Base-by-base conservation (phyloP, 2,888 invertebrate species). In the Lobophora halterata region DNA sequence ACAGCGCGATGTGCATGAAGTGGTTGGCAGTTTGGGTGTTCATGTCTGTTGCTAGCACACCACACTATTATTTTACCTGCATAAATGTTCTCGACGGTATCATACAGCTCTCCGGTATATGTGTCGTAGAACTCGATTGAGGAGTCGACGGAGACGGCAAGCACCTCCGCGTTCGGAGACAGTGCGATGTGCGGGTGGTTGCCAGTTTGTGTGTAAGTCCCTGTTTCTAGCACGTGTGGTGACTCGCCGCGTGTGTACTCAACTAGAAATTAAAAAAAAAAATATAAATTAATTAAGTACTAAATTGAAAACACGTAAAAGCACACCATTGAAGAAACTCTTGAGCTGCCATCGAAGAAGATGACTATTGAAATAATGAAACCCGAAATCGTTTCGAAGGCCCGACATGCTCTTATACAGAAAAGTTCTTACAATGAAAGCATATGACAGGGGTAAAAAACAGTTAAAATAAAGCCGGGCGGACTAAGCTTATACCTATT, bases 211-310 rank as follows among this genome's bases (percentile, higher is more conserved):
- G 90, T 89, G 59, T 91, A 91, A 12, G 76, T 79, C 5, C 93
- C 94, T 1, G 91, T 91, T 52, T 89, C 87, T 21, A 94, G 74
- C 38, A 94, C 81, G 65, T 91, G 92, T 0, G 95, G 93, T 37
- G 93, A 93, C 75, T 96, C 94, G 2, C 94, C 94, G 70, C 91
- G 91, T 11, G 88, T 86, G 71, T 93, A 95, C 61, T 95, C 93
- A 58, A 96, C 95, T 95, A 85, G 27, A 89, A 55, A 38, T 29
- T 20, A 9, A 40, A 30, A 37, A 5, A 31, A 3, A 20, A 13
- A 18, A 11, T 25, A 4, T 29, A 17, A 3, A 5, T 26, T 24
- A 1, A 8, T 17, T 17, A 2, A 17, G n/a, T 2, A n/a, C 2
- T 2, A 17, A 3, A 17, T 5, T 6, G n/a, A 3, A 14, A 5